Conservation (phyloP, 1,140 invertebrate species). For the Eriocheir sinensis region DNA sequence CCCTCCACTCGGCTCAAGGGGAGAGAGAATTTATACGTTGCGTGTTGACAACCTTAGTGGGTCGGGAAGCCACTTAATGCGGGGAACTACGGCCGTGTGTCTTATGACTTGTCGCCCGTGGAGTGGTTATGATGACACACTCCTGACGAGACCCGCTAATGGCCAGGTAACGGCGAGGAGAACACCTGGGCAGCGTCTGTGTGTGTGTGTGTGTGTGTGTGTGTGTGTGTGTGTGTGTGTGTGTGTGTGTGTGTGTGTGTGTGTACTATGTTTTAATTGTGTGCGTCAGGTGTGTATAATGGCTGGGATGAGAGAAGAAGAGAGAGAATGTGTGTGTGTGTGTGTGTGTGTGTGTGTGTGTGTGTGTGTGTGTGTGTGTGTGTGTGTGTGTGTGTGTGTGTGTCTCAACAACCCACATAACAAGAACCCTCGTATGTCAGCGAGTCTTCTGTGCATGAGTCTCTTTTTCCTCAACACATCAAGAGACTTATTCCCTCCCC, state of each 20-base stretch:
- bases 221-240: not conserved
- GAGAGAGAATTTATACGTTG: not conserved
- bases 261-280: not conserved
- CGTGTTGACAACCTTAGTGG: not conserved
- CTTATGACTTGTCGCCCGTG: not conserved
- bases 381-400: not conserved
- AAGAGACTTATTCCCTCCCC: too few relatives aligned
- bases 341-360: conserved; percentile 14
- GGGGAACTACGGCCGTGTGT: not conserved
- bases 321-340: not conserved
- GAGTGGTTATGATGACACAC: not conserved
- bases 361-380: conserved; percentile 14
- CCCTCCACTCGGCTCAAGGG: not conserved
- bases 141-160: not conserved
- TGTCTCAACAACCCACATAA: too few relatives aligned
- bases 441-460: not conserved
- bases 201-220: not conserved
- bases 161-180: not conserved
- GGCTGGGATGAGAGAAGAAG: not conserved
- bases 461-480: too few relatives aligned
- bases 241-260: not conserved
- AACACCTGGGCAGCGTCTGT: not conserved
- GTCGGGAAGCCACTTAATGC: not conserved
- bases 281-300: not conserved
- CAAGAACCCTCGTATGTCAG: not conserved